Percentiles rank a stretch among this genome's conserved stretches.
Conservation (phyloP, 2,888 invertebrate genomes). For the Drosophila maculinotata region DNA sequence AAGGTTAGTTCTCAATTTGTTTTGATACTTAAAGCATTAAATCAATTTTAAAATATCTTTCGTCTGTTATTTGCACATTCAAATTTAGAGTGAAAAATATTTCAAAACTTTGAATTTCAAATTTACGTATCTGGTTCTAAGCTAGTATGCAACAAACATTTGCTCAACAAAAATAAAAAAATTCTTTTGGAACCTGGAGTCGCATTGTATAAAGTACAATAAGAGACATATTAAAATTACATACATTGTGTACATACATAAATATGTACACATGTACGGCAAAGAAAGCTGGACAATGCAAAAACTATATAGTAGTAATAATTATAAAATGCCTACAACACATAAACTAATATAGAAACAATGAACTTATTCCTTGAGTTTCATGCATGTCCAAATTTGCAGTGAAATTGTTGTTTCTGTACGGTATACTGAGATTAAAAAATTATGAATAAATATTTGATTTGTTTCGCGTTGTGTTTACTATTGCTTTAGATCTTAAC, state of each 20-base stretch:
- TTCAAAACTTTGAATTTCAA: slow-evolving; percentile 65
- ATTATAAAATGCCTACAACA: slow-evolving; percentile 48
- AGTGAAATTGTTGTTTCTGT: slow-evolving; percentile 43
- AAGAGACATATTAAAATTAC: slow-evolving; percentile 31
- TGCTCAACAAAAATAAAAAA: slow-evolving; percentile 33
- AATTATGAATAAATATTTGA: slow-evolving; percentile 75
- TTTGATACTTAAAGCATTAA: slow-evolving; percentile 62
- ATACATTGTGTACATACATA: slow-evolving; percentile 30
- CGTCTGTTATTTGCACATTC: slow-evolving; percentile 40
- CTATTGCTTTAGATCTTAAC: slow-evolving; percentile 74
- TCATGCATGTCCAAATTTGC: slow-evolving; percentile 39
- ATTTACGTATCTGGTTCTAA: slow-evolving; percentile 74
- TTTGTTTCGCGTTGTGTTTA: slow-evolving; percentile 62
- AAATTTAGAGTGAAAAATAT: slow-evolving; percentile 53
- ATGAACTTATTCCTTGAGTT: slow-evolving; percentile 48
- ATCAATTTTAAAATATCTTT: slow-evolving; percentile 60
- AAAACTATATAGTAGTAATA: slow-evolving; percentile 17
- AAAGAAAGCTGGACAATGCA: slow-evolving; percentile 34
- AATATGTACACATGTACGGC: slow-evolving; percentile 10
- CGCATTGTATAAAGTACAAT: slow-evolving; percentile 33
- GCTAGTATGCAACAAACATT: slow-evolving; percentile 56
- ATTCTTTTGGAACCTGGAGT: slow-evolving; percentile 23
- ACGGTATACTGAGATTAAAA: slow-evolving; percentile 65
- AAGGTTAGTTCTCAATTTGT: slow-evolving; percentile 53
- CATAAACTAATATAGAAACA: slow-evolving; percentile 46